phyloP scores from a whole-genome alignment of 2,888 invertebrate genomes.

The Xiphydria camelus region DNA sequence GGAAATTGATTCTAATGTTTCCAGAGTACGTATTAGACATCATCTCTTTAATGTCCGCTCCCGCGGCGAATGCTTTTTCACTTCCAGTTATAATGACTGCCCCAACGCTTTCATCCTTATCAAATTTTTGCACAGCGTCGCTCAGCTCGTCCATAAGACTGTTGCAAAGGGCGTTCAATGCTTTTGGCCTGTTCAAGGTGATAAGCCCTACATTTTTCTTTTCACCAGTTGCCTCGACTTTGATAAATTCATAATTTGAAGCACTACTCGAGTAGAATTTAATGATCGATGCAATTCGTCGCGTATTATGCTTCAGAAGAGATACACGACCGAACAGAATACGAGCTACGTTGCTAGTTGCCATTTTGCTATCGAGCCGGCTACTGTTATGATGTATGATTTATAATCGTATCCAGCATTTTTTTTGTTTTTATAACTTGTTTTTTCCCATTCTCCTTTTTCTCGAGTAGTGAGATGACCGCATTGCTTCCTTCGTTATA shows the following conservation, averaged over 20 bases:
- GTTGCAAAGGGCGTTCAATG: slow-evolving; percentile 89
- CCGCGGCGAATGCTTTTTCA: slow-evolving; percentile 71
- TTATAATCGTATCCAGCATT: no score
- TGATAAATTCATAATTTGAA: slow-evolving; percentile 72
- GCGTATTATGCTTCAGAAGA: no score
- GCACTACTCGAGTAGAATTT: no score
- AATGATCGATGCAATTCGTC: no score
- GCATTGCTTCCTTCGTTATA: no score
- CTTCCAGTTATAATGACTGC: slow-evolving; percentile 89
- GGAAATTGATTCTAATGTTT: slow-evolving; percentile 73
- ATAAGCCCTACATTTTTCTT: slow-evolving; percentile 88
- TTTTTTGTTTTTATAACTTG: no score
- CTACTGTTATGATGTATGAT: no score
- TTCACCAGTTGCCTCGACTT: slow-evolving; percentile 78
- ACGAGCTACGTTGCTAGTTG: no score
- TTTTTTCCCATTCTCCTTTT: no score
- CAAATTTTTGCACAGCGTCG: slow-evolving; percentile 68
- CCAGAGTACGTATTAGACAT: slow-evolving; percentile 73
- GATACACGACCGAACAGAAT: no score
- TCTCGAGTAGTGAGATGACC: no score
- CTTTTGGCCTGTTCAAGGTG: slow-evolving; percentile 88
- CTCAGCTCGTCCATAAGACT: slow-evolving; percentile 82
- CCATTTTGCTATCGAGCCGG: no score
- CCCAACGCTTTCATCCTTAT: slow-evolving; percentile 71
- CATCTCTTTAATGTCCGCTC: slow-evolving; percentile 96